These are phyloP conservation scores for Meteorus colon DNA, from an alignment of 2,888 invertebrate species.

Conservation along the genomic window DNA sequence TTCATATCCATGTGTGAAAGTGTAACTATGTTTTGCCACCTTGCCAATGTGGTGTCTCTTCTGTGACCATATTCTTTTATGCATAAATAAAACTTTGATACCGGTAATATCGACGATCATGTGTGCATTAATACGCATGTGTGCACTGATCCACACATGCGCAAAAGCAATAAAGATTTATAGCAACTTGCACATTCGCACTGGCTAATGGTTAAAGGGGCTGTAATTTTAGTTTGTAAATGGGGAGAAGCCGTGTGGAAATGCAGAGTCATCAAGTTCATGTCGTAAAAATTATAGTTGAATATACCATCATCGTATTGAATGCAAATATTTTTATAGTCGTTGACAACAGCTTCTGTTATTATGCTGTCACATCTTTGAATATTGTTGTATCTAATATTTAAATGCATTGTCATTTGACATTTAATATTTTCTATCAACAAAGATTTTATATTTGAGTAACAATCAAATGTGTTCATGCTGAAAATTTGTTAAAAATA, in stretches of 20 bases:
- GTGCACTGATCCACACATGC: not conserved
- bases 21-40: not conserved
- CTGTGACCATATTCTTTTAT: not conserved
- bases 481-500: too few species aligned
- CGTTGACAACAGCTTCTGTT: not conserved
- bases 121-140: not conserved
- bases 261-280: not conserved
- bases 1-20: not conserved
- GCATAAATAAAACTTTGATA: not conserved
- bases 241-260: not conserved
- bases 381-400: not conserved
- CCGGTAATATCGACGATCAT: not conserved
- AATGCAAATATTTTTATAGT: not conserved
- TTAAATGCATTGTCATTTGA: not conserved
- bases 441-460: too few species aligned
- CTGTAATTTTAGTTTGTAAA: slow-evolving; percentile 6
- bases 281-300: not conserved
- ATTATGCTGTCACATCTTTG: not conserved
- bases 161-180: not conserved
- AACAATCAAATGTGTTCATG: too few species aligned
- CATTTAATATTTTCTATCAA: not conserved
- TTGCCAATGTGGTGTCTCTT: not conserved
- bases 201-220: not conserved
- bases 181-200: slow-evolving; percentile 2
- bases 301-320: not conserved